Evolutionary conservation across 2,888 invertebrate species (phyloP).

Genomic region (Steinernema hermaphroditum): DNA sequence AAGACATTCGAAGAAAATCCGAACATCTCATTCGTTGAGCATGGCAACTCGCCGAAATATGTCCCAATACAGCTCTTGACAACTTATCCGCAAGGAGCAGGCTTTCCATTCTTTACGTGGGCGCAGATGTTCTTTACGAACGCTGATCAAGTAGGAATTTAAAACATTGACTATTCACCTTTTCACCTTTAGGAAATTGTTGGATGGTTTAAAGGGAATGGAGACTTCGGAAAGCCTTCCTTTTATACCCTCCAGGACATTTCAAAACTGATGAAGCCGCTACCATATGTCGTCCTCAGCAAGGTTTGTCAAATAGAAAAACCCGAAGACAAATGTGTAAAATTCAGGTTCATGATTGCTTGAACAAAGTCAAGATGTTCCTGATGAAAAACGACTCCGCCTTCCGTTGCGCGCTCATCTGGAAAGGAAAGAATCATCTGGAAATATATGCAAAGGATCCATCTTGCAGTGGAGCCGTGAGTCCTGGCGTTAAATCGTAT

Average conservation of each 20-base stretch:
- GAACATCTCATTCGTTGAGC: constrained; percentile 55
- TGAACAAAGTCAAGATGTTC: constrained; percentile 63
- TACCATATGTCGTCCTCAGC: constrained; percentile 62
- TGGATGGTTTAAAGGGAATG: constrained; percentile 65
- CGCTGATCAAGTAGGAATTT: constrained; percentile 47
- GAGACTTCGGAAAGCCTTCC: constrained; percentile 65
- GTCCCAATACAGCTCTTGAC: constrained; percentile 59
- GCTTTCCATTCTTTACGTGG: constrained; percentile 66
- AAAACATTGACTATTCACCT: neutral
- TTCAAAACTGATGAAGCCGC: constrained; percentile 66
- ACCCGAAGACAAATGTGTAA: no score
- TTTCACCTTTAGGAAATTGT: constrained; percentile 53
- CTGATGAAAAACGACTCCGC: constrained; percentile 62
- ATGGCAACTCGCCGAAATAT: constrained; percentile 45
- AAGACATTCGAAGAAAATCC: constrained; percentile 53
- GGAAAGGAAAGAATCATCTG: constrained; percentile 62
- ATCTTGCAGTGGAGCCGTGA: constrained; percentile 54
- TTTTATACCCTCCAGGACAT: constrained; percentile 61
- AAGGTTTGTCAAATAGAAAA: no score
- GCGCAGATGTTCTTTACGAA: constrained; percentile 65
- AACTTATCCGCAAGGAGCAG: constrained; percentile 65
- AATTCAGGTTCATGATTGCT: constrained; percentile 62
- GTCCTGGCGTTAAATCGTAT: constrained; percentile 56
- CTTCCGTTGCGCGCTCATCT: constrained; percentile 63
- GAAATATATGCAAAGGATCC: constrained; percentile 53